Percentiles rank a stretch among this genome's conserved stretches.
phyloP scores from a whole-genome alignment of 2,797 vertebrate genomes.

The Micromesistius poutassou region DNA sequence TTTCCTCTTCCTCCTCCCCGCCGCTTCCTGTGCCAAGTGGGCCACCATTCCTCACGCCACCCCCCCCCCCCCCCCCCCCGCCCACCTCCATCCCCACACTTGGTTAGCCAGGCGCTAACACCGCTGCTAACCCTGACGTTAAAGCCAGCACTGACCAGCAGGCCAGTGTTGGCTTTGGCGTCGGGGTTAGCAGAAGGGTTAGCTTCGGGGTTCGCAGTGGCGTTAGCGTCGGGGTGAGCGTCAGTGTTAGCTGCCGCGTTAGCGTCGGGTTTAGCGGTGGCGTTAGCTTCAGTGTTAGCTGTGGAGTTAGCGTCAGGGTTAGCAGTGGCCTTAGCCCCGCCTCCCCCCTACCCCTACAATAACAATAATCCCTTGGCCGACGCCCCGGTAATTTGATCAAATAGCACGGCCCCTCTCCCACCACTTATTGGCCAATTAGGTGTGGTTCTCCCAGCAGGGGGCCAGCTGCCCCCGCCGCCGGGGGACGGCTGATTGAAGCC shows the following conservation, averaged over 20 bases:
- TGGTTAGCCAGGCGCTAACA: constrained; percentile 25
- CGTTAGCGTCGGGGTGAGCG: constrained; percentile 20
- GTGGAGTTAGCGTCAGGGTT: constrained; percentile 20
- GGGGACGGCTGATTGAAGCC: constrained; percentile 98
- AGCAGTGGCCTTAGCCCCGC: constrained; percentile 58
- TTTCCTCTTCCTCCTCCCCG: constrained; percentile 51
- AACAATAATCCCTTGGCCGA: constrained; percentile 88
- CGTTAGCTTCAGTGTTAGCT: too few species aligned
- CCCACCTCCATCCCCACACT: constrained; percentile 71
- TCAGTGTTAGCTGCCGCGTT: too few species aligned
- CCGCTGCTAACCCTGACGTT: constrained; percentile 55
- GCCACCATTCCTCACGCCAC: constrained; percentile 94
- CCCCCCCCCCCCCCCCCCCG: constrained; percentile 75
- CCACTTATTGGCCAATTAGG: constrained; percentile 99
- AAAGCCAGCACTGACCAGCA: constrained; percentile 34
- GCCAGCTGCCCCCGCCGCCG: constrained; percentile 97
- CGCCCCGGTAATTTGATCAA: constrained; percentile 93
- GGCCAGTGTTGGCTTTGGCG: constrained; percentile 35
- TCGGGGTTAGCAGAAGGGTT: constrained; percentile 60
- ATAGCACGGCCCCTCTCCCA: constrained; percentile 90
- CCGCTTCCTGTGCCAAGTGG: constrained; percentile 83
- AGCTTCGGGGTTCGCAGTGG: constrained; percentile 58
- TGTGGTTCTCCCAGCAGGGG: constrained; percentile 99
- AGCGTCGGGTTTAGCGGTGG: too few species aligned
- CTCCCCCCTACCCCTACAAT: constrained; percentile 75